Evolutionary conservation across 2,113 vertebrate species (phyloP).

Genomic region (Puma concolor): DNA sequence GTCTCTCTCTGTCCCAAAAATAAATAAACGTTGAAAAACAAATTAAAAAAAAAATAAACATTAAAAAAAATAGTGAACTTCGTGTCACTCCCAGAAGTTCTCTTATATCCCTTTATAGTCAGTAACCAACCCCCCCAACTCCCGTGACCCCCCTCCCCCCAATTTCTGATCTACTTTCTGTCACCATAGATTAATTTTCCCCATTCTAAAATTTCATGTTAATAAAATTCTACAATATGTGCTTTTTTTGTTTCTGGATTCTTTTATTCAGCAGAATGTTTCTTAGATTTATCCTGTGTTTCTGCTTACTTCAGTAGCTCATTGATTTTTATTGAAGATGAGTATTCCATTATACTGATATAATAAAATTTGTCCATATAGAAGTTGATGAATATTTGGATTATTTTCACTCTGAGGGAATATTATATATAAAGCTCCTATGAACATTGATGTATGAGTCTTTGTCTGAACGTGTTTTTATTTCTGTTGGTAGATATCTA

Average conservation of each 20-base stretch:
- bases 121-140: neutral
- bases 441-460: neutral
- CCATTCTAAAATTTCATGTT: conserved; percentile 18
- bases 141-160: too few species aligned
- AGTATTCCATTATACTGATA: neutral
- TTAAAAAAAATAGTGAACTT: neutral
- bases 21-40: too few species aligned
- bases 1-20: too few species aligned
- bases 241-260: neutral
- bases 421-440: neutral
- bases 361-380: neutral
- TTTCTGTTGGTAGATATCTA: conserved; percentile 11
- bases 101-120: neutral
- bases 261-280: neutral
- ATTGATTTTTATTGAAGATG: neutral
- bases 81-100: neutral
- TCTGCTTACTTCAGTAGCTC: neutral
- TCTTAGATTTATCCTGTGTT: neutral
- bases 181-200: conserved; percentile 23
- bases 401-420: neutral
- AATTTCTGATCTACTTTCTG: neutral
- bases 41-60: too few species aligned
- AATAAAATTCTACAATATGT: neutral
- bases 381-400: neutral
- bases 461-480: neutral